Conservation (phyloP, 92 coral and sea anemone species). For the Scolanthus callimorphus region DNA sequence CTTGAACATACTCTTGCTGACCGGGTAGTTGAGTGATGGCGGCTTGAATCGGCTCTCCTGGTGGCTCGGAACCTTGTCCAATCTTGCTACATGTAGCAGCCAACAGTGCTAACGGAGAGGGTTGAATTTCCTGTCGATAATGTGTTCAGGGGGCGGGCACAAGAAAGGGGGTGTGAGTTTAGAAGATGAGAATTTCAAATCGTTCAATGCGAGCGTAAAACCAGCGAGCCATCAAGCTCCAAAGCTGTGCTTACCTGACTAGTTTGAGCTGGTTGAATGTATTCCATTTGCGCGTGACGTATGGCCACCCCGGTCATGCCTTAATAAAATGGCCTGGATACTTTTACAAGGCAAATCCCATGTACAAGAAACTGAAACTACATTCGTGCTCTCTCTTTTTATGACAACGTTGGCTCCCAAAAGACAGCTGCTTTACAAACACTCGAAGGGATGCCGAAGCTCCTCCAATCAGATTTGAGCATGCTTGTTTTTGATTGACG, state of each 20-base stretch:
- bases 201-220: slow-evolving; percentile 17
- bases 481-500: slow-evolving; percentile 58
- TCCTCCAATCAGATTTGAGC: slow-evolving; percentile 55
- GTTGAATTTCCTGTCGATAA: slow-evolving; percentile 99
- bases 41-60: slow-evolving; percentile 52
- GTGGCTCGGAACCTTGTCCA: slow-evolving; percentile 82
- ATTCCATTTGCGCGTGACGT: slow-evolving; percentile 70
- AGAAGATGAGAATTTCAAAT: slow-evolving; percentile 83
- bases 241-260: slow-evolving; percentile 60
- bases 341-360: slow-evolving; percentile 37
- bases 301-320: slow-evolving; percentile 80
- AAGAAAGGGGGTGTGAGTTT: slow-evolving; percentile 99
- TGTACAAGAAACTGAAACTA: slow-evolving; percentile 29
- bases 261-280: slow-evolving; percentile 77
- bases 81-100: slow-evolving; percentile 99
- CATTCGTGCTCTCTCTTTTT: slow-evolving; percentile 69
- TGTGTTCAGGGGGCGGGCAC: slow-evolving; percentile 99
- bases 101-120: slow-evolving; percentile 99
- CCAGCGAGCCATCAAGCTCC: slow-evolving; percentile 9
- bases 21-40: slow-evolving; percentile 63
- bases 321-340: slow-evolving; percentile 18
- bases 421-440: slow-evolving; percentile 89
- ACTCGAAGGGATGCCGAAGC: slow-evolving; percentile 60
- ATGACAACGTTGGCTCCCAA: slow-evolving; percentile 71
- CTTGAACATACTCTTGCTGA: slow-evolving; percentile 71